Base-by-base conservation (phyloP, 2,113 vertebrate species). In the Heterotis niloticus region DNA sequence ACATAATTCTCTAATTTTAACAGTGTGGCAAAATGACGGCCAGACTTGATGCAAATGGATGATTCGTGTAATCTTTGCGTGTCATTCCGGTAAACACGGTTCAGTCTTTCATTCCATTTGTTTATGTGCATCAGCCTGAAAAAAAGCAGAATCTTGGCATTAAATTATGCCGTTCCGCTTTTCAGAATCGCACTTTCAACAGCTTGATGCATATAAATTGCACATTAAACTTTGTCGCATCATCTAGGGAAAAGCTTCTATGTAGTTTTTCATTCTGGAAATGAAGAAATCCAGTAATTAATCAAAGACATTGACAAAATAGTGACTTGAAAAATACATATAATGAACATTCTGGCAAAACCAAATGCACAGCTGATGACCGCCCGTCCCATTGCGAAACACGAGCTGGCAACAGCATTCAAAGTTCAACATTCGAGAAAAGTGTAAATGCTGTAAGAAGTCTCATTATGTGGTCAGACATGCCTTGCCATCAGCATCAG, bases 211-310 rank as follows among this genome's bases (percentile, higher is more conserved):
- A 67, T n/a, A 57, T 52, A 66, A 80, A 79, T 83, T 52, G 67
- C 75, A 79, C 79, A 81, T 76, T 78, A 66, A 20, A 78, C 28
- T 23, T 64, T 60, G 26, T 44, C 64, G 62, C 59, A 71, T 24
- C 29, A 5, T 79, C 20, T 51, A 64, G 57, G 14, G 16, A 59
- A 62, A 64, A 20, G 28, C 24, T 52, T 77, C 64, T 56, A 20
- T 23, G 28, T 28, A 74, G 51, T 14, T 23, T 24, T 74, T 9
- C 24, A 1, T 74, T 59, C 26, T 72, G 34, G 34, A 72, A 52
- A 52, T 13, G 4, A 24, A 23, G 29, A 51, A 54, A 72, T 44
- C 23, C 34, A n/a, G 44, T 51, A 51, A 10, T 59, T 23, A 78
- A 20, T 70, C 54, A 70, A 10, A 3, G 44, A 66, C 23, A 26